Base-by-base conservation (phyloP, 1,140 invertebrate genomes). In the Apis cerana region DNA sequence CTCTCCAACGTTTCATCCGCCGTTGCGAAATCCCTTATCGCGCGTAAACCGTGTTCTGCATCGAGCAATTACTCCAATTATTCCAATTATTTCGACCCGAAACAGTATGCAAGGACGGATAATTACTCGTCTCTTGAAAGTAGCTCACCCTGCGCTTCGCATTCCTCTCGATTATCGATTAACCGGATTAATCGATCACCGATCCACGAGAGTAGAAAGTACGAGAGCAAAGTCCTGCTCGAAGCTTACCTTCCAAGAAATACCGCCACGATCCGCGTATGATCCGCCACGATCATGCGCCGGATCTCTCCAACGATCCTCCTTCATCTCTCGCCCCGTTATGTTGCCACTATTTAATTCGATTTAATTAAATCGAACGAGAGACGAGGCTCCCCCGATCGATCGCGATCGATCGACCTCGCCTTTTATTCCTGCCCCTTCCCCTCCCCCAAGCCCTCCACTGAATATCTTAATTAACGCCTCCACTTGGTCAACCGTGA, bases 401-500 rank as follows among this genome's bases (percentile, higher is more conserved):
- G 33, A 33, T 33, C 33, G 33, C 33, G 61, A 50, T 15, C 50
- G 67, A 43, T 7, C 33, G 33, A n/a, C 33, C 33, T 43, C 33
- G 33, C 69, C 61, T 79, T 70, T 70, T 68, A 79, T 79, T 33
- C 33, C 33, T 33, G n/a, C 27, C 33, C 33, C 33, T 33, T 2
- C 3, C 33, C 33, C 33, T 33, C 33, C 33, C 2, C 33, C 2
- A 4, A 27, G 27, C 27, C 75, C 69, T 11, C 27, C 50, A 19
- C 64, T 43, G 33, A 80, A 75, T 83, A 80, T 86, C 74, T 80
- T 61, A 74, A 76, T 84, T 80, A 78, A 77, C 80, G 77, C 78
- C 68, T 84, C 82, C 64, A 69, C 77, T 77, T 79, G 77, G 80
- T 83, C 81, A 85, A 76, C 62, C 76, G 65, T 69, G 82, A 77